A percentile compares a stretch with the other conserved stretches of the same genome.
phyloP scores from a whole-genome alignment of 2,113 vertebrate genomes.

The Gnathonemus longibarbis region DNA sequence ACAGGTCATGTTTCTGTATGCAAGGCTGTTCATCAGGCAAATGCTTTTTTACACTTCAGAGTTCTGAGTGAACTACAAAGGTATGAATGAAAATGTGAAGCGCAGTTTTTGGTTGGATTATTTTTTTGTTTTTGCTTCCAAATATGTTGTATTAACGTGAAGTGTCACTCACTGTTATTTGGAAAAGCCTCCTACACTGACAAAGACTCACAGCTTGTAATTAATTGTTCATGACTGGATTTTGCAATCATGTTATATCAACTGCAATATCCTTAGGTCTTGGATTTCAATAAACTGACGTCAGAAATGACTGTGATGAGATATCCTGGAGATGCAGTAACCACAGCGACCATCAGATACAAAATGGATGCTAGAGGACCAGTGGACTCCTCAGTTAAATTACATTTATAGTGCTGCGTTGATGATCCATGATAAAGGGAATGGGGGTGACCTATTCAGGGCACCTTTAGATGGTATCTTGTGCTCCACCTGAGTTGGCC shows the following conservation, averaged over 20 bases:
- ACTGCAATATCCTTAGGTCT: background rate
- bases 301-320: background rate
- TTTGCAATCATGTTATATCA: background rate
- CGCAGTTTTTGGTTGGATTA: background rate
- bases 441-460: background rate
- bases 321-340: slow-evolving; percentile 25
- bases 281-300: background rate
- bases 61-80: background rate
- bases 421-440: background rate
- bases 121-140: background rate
- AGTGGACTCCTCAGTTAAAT: background rate
- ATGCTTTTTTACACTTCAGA: background rate
- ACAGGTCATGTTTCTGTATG: background rate
- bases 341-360: slow-evolving; percentile 15
- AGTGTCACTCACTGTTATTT: background rate
- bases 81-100: background rate
- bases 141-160: background rate
- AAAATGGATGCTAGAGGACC: background rate
- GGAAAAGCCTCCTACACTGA: background rate
- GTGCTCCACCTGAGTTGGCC: background rate
- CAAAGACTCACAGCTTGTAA: background rate
- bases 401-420: background rate
- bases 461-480: background rate
- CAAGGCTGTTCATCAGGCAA: background rate
- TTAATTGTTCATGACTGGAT: background rate